Evolutionary conservation across 1,140 invertebrate genomes (phyloP), one percentile per base, ranked within the genome.

Genomic region (Brachystomella parvula): DNA sequence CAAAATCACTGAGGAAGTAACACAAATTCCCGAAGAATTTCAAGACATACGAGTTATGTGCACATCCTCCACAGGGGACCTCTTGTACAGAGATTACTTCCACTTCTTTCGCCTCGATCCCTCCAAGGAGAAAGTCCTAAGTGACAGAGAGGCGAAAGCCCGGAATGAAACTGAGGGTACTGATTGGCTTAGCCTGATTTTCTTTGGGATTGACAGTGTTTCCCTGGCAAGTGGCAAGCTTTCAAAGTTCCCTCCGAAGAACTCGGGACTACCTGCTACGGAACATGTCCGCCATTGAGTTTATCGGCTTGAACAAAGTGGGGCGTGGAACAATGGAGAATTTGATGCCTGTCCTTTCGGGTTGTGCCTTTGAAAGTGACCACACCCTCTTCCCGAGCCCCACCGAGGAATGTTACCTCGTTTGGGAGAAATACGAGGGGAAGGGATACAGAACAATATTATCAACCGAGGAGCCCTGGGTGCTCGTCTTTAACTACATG

Each of bases 361-460:
- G 24, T 82, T 2, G 76, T 82, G 64, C 65, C 84, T 17, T 12
- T 44, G 39, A 44, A n/a, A 6, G 21, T 6, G 49, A 24, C 15
- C 9, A 24, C 21, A 24, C 21, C 21, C 3, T 15, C 21, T 53
- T 53, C 24, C 49, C 49, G 24, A 26, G 21, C 6, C 9, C 9
- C 6, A 6, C 12, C 24, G 9, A 9, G 6, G 49, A 9, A 6
- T 53, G 49, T 53, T 17, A 12, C 24, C 21, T 26, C 6, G 24
- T 53, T 53, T 53, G 49, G 49, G 49, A 53, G 21, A 12, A 53
- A 15, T 53, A 19, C 24, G 24, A 3, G 6, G 9, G 15, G 12
- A 6, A 17, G 12, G 49, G 49, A 15, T 53, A 53, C 49, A 15
- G 49, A 24, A 15, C 49, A 26, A 26, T 53, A 17, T 26, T 15